Conservation (phyloP, 1,140 invertebrate species). For the Sitobion miscanthi region DNA sequence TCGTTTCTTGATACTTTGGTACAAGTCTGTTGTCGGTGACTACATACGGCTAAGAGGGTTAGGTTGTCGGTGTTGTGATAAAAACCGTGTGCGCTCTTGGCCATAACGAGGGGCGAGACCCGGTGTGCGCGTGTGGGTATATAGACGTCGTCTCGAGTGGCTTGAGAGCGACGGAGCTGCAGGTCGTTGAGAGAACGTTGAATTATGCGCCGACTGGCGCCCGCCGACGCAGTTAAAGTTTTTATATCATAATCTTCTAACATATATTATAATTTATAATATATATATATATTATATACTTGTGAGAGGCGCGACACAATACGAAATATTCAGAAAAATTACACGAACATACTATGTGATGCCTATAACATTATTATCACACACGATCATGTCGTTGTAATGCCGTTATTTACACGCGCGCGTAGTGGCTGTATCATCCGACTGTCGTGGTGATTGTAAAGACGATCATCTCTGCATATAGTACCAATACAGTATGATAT, state of each 20-base stretch:
- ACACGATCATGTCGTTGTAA: neutral
- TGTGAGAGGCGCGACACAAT: neutral
- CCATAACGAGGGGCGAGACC: neutral
- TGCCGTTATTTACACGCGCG: neutral
- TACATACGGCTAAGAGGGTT: too few species aligned
- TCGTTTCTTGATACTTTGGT: neutral
- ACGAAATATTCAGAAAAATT: neutral
- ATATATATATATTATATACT: neutral
- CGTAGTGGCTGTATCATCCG: neutral
- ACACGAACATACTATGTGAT: neutral
- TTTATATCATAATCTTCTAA: conserved; percentile 18
- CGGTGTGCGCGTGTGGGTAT: neutral
- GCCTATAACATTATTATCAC: neutral
- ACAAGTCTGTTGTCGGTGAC: neutral
- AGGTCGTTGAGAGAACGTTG: neutral
- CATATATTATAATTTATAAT: neutral
- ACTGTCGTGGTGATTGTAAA: neutral
- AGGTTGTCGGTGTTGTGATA: neutral
- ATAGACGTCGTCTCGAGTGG: conserved; percentile 30
- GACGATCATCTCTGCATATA: neutral
- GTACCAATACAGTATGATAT: neutral
- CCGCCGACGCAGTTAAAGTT: neutral
- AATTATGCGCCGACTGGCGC: conserved; percentile 1
- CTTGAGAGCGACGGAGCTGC: neutral
- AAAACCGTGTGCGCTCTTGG: neutral